Evolutionary conservation across 1,140 invertebrate genomes (phyloP), one percentile per base, ranked within the genome.

Genomic region (Triops cancriformis): DNA sequence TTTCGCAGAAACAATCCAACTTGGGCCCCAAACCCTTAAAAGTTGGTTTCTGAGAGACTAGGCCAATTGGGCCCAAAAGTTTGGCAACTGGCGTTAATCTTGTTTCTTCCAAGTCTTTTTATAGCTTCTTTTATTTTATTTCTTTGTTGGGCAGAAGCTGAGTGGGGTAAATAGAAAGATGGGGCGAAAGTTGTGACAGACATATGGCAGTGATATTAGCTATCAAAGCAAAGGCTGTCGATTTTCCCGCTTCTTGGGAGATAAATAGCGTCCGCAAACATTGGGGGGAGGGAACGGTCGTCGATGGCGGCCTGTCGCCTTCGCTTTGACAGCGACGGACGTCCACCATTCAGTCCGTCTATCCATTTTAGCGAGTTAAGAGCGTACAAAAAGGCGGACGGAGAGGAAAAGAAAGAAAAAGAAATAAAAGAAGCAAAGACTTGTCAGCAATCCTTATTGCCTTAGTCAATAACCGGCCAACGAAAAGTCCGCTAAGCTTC

Each of bases 191-290:
- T 64, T 12, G 10, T 64, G 51, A 64, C 51, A 64, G n/a, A 64
- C 51, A 64, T 64, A n/a, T 64, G 51, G 51, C 51, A 64, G 51
- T 64, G 51, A 64, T 64, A 64, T 64, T 64, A 64, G 51, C 51
- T 64, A 64, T 64, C 14, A 64, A 64, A 64, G 51, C 14, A 64
- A 37, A 37, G 51, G 18, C 51, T 64, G 51, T 64, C 51, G 18
- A 64, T 64, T 10, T 18, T 64, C 23, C 51, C 31, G 7, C 18
- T 64, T 64, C 23, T 14, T 23, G n/a, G 43, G n/a, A 64, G n/a
- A 64, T 37, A 64, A 64, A 23, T 0, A 64, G 14, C 51, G 18
- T 64, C 51, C n/a, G 7, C 51, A 64, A 64, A 64, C 51, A 64
- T 64, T 64, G 51, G 14, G 6, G 5, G 51, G 51, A 5, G 14